A percentile compares a stretch with the other conserved stretches of the same genome.
These are phyloP conservation scores for Cephus pulcher DNA, from an alignment of 2,888 invertebrate genomes.

Conservation along the genomic window DNA sequence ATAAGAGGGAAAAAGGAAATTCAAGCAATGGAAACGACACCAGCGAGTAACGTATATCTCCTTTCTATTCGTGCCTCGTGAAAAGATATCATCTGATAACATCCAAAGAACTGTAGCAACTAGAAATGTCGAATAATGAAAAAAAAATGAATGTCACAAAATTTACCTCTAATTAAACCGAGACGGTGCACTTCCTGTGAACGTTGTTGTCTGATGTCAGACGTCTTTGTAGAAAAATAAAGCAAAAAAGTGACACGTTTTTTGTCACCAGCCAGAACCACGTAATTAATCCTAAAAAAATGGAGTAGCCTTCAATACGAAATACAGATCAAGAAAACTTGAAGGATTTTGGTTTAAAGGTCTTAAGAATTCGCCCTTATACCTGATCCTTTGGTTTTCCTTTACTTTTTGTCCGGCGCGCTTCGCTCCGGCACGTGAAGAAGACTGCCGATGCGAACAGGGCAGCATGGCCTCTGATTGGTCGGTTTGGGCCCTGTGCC, in stretches of 20 bases:
- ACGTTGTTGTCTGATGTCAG: too few species aligned
- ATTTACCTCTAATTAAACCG: neutral
- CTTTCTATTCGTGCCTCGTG: neutral
- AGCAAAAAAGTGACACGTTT: neutral
- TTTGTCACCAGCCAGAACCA: neutral
- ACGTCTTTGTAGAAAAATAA: too few species aligned
- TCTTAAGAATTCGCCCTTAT: slow-evolving; percentile 49
- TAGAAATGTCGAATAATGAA: neutral
- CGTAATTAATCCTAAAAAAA: neutral
- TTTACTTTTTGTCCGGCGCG: slow-evolving; percentile 45
- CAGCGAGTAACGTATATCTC: neutral
- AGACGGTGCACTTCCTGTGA: neutral
- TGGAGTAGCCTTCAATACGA: neutral
- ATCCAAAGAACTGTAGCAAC: neutral
- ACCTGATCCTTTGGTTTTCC: slow-evolving; percentile 33
- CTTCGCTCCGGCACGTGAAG: slow-evolving; percentile 10
- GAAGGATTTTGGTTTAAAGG: slow-evolving; percentile 26
- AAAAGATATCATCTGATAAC: neutral
- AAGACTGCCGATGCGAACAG: neutral
- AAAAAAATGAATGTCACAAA: neutral
- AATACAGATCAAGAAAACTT: neutral
- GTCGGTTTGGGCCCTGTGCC: neutral
- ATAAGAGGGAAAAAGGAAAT: neutral
- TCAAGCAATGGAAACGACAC: neutral
- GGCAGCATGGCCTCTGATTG: neutral